Evolutionary conservation across 2,888 invertebrate species (phyloP).

Genomic region (Pristionchus entomophagus): DNA sequence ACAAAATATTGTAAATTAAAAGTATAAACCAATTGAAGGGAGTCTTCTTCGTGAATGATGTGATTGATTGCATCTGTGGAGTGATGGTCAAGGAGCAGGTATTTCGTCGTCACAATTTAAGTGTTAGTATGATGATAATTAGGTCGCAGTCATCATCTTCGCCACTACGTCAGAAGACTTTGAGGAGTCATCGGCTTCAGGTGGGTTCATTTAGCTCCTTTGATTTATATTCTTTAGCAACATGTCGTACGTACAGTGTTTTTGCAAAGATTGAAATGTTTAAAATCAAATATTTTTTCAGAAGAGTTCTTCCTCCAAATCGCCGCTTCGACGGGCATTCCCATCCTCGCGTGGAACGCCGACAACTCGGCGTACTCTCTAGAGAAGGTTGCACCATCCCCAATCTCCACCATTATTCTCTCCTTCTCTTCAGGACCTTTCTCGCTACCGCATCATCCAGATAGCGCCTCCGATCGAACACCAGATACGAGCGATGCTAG

Average conservation of each 20-base stretch:
- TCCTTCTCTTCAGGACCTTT: slow-evolving; percentile 56
- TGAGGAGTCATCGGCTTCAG: slow-evolving; percentile 68
- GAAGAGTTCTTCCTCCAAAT: slow-evolving; percentile 55
- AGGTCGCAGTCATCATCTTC: slow-evolving; percentile 70
- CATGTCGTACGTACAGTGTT: too few relatives aligned
- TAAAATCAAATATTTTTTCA: neutral
- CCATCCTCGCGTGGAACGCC: slow-evolving; percentile 97
- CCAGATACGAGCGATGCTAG: slow-evolving; percentile 95
- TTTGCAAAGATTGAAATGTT: neutral
- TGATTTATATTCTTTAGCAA: neutral
- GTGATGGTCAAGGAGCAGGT: slow-evolving; percentile 58
- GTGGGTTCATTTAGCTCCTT: slow-evolving; percentile 51
- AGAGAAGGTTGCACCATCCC: slow-evolving; percentile 56
- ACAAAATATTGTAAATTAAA: neutral
- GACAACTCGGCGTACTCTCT: slow-evolving; percentile 88
- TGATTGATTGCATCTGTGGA: slow-evolving; percentile 72
- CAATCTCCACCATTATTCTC: neutral
- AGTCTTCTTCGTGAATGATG: slow-evolving; percentile 69
- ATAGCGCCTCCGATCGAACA: slow-evolving; percentile 96
- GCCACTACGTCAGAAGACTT: slow-evolving; percentile 70
- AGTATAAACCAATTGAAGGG: slow-evolving; percentile 51
- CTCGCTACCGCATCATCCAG: slow-evolving; percentile 81
- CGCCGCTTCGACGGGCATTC: slow-evolving; percentile 83
- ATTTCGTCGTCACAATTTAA: too few relatives aligned
- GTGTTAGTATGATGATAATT: neutral